Conservation (phyloP, 2,888 invertebrate species). For the Leptinotarsa juncta region DNA sequence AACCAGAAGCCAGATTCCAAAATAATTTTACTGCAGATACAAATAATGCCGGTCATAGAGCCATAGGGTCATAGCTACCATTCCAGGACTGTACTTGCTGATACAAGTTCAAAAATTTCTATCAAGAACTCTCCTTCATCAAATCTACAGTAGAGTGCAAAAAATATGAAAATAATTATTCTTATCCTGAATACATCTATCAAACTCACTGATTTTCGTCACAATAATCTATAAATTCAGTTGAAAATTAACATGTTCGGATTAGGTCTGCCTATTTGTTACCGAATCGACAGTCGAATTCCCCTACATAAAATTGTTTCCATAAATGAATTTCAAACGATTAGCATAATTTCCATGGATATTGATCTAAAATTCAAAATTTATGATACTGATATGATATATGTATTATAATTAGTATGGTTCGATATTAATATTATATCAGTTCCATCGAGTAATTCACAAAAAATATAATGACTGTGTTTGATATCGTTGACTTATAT, state of each 20-base stretch:
- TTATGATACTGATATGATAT: conserved; percentile 6
- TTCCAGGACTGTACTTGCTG: no score
- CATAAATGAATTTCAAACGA: conserved; percentile 1
- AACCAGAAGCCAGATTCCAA: no score
- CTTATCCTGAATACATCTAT: no score
- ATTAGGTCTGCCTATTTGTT: conserved; percentile 4
- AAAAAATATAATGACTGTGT: not conserved
- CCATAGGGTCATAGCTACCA: no score
- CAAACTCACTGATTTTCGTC: not conserved
- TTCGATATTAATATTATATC: not conserved
- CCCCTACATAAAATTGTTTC: not conserved
- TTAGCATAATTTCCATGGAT: conserved; percentile 15
- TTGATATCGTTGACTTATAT: not conserved
- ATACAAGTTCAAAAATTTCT: no score
- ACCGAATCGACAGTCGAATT: not conserved
- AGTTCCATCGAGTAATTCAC: not conserved
- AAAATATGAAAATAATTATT: no score
- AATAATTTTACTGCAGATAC: no score
- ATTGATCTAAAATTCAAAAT: conserved; percentile 1
- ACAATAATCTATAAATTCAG: not conserved
- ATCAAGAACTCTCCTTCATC: no score
- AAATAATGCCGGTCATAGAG: no score
- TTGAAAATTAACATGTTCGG: conserved; percentile 11
- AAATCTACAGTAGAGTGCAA: no score
- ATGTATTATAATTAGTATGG: not conserved